These are phyloP conservation scores for Okamejei kenojei DNA, from an alignment of 2,797 vertebrate genomes.

Conservation along the genomic window DNA sequence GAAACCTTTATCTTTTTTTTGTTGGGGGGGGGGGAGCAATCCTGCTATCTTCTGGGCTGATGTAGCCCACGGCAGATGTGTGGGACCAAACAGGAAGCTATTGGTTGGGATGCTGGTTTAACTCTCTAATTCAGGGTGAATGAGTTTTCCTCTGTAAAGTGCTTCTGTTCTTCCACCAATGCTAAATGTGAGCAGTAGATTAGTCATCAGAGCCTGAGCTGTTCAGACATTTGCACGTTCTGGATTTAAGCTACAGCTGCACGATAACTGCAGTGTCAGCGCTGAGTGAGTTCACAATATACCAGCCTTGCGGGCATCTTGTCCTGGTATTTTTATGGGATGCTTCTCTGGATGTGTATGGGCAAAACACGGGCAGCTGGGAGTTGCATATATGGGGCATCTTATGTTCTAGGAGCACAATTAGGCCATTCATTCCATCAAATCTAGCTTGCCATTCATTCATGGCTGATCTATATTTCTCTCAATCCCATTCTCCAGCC, in stretches of 20 bases:
- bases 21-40: not conserved
- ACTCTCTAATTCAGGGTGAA: not conserved
- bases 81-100: not conserved
- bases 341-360: not conserved
- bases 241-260: not conserved
- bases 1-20: no score
- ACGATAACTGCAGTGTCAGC: not conserved
- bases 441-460: no score
- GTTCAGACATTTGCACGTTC: not conserved
- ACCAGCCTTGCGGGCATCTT: not conserved
- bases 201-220: not conserved
- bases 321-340: not conserved
- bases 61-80: no score
- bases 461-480: no score
- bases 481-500: no score
- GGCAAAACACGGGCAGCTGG: no score
- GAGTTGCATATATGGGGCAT: no score
- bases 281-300: not conserved
- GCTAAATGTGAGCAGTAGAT: not conserved
- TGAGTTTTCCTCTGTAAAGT: not conserved
- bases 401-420: no score
- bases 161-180: not conserved
- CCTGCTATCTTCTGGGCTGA: not conserved
- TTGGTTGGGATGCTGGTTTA: not conserved
- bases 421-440: no score